A percentile compares a stretch with the other conserved stretches of the same genome.
Conservation (phyloP, 92 coral and sea anemone species). For the Palythoa grandis region DNA sequence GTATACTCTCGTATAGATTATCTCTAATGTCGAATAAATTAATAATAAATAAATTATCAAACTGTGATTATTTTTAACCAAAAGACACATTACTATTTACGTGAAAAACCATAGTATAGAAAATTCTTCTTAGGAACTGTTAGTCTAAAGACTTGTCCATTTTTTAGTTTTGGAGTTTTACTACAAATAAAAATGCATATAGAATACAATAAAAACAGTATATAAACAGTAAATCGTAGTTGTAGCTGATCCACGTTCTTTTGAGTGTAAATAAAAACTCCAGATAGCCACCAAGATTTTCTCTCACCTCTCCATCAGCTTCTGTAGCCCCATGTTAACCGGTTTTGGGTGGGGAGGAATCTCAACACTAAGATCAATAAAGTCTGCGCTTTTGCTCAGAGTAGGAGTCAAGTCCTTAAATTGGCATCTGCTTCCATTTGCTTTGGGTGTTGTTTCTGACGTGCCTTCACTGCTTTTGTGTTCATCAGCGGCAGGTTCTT, state of each 20-base stretch:
- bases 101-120: too few relatives aligned
- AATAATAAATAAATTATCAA: too few relatives aligned
- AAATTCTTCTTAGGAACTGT: too few relatives aligned
- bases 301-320: constrained; percentile 85
- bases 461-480: background rate
- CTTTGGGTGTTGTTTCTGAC: constrained; percentile 28
- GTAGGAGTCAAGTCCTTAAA: constrained; percentile 67
- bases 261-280: background rate
- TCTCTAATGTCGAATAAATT: too few relatives aligned
- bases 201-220: too few relatives aligned
- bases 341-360: constrained; percentile 63
- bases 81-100: too few relatives aligned
- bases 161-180: background rate
- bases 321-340: constrained; percentile 69
- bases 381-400: constrained; percentile 75
- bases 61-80: too few relatives aligned
- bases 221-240: too few relatives aligned
- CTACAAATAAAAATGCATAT: background rate
- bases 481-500: background rate
- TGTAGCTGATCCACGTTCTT: background rate
- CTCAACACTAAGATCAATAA: constrained; percentile 73
- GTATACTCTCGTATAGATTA: too few relatives aligned
- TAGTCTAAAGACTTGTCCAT: too few relatives aligned
- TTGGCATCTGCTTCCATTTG: constrained; percentile 3
- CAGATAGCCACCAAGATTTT: too few relatives aligned